A percentile compares a stretch with the other conserved stretches of the same genome.
Evolutionary conservation across 2,797 vertebrate genomes (phyloP).

Genomic region (Sternarchorhynchus goeldii): DNA sequence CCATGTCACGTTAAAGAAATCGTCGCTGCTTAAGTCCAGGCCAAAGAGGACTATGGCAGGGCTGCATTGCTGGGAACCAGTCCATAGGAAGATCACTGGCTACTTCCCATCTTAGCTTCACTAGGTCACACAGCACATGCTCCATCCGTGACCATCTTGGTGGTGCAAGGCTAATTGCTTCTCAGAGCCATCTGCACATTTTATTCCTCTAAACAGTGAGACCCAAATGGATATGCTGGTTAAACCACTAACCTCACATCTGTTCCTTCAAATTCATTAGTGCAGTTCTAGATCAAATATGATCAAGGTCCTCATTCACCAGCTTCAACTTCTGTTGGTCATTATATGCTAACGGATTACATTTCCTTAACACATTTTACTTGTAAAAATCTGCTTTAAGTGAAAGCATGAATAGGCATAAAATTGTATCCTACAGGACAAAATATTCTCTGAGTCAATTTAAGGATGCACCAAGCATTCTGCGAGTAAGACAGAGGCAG

Average conservation of each 20-base stretch:
- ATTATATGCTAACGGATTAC: too few species aligned
- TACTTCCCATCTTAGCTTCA: not conserved
- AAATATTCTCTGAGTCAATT: not conserved
- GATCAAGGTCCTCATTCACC: not conserved
- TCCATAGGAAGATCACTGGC: slow-evolving; percentile 4
- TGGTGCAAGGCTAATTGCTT: slow-evolving; percentile 24
- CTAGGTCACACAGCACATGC: slow-evolving; percentile 25
- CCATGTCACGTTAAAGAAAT: slow-evolving; percentile 50
- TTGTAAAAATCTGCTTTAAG: too few species aligned
- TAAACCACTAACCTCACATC: not conserved
- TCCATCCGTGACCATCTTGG: not conserved
- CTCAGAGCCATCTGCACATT: slow-evolving; percentile 23
- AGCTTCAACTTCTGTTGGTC: not conserved
- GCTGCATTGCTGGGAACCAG: slow-evolving; percentile 23
- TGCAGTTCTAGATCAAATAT: not conserved
- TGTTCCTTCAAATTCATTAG: not conserved
- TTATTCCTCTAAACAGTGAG: not conserved
- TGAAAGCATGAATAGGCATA: not conserved
- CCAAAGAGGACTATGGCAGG: slow-evolving; percentile 29
- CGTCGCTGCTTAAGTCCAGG: slow-evolving; percentile 32
- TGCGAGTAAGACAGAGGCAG: not conserved
- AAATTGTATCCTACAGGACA: slow-evolving; percentile 1
- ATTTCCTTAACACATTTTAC: too few species aligned
- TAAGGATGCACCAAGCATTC: not conserved
- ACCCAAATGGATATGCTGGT: not conserved